These are phyloP conservation scores for Sylvilagus bachmani DNA, from an alignment of 2,113 vertebrate species.

Conservation along the genomic window DNA sequence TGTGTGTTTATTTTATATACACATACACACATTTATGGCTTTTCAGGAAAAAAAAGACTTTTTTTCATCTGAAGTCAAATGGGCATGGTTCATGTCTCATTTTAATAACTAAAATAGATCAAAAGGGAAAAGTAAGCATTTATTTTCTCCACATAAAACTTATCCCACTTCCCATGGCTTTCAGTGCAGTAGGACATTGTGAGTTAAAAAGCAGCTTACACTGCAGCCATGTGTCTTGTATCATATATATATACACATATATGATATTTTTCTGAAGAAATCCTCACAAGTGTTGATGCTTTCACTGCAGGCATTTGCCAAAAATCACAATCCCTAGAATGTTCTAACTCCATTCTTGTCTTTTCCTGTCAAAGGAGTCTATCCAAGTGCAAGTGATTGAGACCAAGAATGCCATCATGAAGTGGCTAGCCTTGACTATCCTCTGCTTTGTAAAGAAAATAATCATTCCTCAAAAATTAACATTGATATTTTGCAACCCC, in stretches of 20 bases:
- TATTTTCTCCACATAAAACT: slow-evolving; percentile 17
- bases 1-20: no score
- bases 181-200: background rate
- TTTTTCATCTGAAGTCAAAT: slow-evolving; percentile 6
- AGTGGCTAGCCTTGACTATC: background rate
- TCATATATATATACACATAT: background rate
- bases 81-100: background rate
- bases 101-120: slow-evolving; percentile 37
- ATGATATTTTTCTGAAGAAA: background rate
- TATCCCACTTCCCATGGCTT: slow-evolving; percentile 23
- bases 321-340: no score
- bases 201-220: background rate
- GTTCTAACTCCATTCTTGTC: background rate
- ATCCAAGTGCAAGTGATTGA: background rate
- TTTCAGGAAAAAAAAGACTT: background rate
- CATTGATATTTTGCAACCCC: background rate
- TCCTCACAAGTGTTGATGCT: background rate
- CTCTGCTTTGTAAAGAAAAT: background rate
- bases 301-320: background rate
- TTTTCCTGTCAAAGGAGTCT: background rate
- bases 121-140: slow-evolving; percentile 37
- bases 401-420: background rate
- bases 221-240: rapidly evolving
- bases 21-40: background rate
- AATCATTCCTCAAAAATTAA: background rate